A percentile compares a stretch with the other conserved stretches of the same genome.
These are phyloP conservation scores for Marmota flaviventris DNA, from an alignment of 2,113 vertebrate species.

Conservation along the genomic window DNA sequence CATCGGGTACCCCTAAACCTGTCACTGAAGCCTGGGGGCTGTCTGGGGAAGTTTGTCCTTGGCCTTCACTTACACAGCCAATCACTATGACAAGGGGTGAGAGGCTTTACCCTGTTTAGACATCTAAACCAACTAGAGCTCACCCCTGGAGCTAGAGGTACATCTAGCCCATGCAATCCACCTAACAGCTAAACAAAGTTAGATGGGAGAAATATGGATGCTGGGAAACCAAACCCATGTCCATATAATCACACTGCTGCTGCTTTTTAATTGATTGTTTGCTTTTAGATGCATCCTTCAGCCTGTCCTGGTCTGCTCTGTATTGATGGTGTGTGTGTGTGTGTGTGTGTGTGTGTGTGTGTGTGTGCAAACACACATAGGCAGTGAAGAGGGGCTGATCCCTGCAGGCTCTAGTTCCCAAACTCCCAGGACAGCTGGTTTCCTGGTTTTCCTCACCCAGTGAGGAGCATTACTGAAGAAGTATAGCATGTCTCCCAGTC, in stretches of 20 bases:
- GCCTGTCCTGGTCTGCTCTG: neutral
- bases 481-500: neutral
- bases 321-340: neutral
- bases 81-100: neutral
- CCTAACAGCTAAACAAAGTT: neutral
- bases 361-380: rapidly evolving
- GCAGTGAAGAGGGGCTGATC: neutral
- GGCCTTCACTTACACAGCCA: neutral
- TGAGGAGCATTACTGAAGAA: neutral
- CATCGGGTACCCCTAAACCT: too few relatives aligned
- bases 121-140: neutral
- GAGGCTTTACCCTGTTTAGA: neutral
- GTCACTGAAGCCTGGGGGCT: neutral
- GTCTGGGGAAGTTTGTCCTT: neutral
- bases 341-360: too few relatives aligned
- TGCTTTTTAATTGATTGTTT: neutral
- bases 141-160: neutral
- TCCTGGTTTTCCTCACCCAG: neutral
- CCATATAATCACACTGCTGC: too few relatives aligned
- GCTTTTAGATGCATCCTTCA: neutral
- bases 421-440: neutral
- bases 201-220: neutral
- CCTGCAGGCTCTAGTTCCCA: neutral
- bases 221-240: neutral
- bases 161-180: neutral